Base-by-base conservation (phyloP, 1,140 invertebrate species). In the Tachypleus tridentatus region DNA sequence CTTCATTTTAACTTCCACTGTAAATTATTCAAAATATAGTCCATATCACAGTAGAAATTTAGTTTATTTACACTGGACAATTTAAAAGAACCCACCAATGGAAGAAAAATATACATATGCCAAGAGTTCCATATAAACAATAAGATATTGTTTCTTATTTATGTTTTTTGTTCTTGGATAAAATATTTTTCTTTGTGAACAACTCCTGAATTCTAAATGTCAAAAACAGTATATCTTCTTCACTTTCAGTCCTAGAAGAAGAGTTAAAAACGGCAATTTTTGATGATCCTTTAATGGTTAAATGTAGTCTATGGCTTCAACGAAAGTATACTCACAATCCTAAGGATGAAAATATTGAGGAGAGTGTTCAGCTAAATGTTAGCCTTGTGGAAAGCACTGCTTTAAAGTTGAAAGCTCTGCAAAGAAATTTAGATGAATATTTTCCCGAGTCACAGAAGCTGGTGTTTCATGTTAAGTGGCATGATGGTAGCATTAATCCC, bases 381-480 rank as follows among this genome's bases (percentile, higher is more conserved):
- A 49, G 50, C 4, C 60, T 50, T 54, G 61, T 67, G 3, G 66
- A 67, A 29, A 58, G 63, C 11, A 61, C 58, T 4, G 67, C 2
- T 29, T 29, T 29, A 29, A 29, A 29, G 29, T 29, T 29, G 29
- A 29, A 29, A 29, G 29, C 29, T 29, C 29, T 29, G 29, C 29
- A 70, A 62, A 60, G 59, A 51, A 54, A 62, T 47, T 49, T 68
- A 50, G 68, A 82, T 79, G 82, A 78, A 71, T 82, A 84, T 72
- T 70, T 86, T 51, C 75, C 77, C 57, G 83, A 85, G 61, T 81
- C 82, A 65, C 83, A 85, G 72, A 83, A 85, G 9, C 77, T 85
- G 7, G 77, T 82, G 29, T 77, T 84, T 67, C 76, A 81, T 65
- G 77, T 83, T 11, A 80, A 80, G 64, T 84, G 81, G 78, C 75